Percentiles rank a stretch among this genome's conserved stretches.
Evolutionary conservation across 2,888 invertebrate species (phyloP).

Genomic region (Scaptodrosophila latifasciaeformis): DNA sequence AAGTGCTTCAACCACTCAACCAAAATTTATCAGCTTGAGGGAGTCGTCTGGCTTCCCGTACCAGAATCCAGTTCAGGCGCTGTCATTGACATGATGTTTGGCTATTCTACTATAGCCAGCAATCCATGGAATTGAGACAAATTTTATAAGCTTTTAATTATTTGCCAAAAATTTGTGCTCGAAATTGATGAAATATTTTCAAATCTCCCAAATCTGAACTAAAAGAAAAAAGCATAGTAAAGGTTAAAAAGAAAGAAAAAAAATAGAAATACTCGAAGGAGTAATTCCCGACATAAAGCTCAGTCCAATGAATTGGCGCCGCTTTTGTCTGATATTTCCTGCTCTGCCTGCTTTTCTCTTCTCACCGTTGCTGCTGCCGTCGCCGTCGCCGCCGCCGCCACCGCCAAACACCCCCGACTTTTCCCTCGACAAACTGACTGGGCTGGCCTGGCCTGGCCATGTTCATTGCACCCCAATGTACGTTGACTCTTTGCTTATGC

Average conservation of each 20-base stretch:
- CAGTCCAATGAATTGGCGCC: conserved; percentile 8
- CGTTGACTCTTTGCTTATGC: conserved; percentile 71
- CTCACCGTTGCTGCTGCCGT: conserved; percentile 8
- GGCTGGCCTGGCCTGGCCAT: too few relatives aligned
- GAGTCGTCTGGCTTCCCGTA: conserved; percentile 58
- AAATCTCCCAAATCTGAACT: too few relatives aligned
- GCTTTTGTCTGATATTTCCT: too few relatives aligned
- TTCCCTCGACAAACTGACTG: too few relatives aligned
- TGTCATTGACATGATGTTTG: conserved; percentile 60
- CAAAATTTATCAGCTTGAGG: conserved; percentile 16
- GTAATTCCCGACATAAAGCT: conserved; percentile 27
- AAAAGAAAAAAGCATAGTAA: conserved; percentile 14
- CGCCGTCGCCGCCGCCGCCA: conserved; percentile 2
- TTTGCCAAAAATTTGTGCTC: too few relatives aligned
- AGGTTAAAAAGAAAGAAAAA: too few relatives aligned
- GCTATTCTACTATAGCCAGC: too few relatives aligned
- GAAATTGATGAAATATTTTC: too few relatives aligned
- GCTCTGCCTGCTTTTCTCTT: too few relatives aligned
- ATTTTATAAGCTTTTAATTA: too few relatives aligned
- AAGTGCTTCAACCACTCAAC: background rate
- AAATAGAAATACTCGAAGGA: too few relatives aligned
- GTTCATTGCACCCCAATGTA: conserved; percentile 68
- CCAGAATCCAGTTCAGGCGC: conserved; percentile 20
- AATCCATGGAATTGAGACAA: too few relatives aligned
- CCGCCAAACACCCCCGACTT: conserved; percentile 6